Evolutionary conservation across 2,888 invertebrate species (phyloP), one percentile per base, ranked within the genome.

Genomic region (Proisotoma minuta): DNA sequence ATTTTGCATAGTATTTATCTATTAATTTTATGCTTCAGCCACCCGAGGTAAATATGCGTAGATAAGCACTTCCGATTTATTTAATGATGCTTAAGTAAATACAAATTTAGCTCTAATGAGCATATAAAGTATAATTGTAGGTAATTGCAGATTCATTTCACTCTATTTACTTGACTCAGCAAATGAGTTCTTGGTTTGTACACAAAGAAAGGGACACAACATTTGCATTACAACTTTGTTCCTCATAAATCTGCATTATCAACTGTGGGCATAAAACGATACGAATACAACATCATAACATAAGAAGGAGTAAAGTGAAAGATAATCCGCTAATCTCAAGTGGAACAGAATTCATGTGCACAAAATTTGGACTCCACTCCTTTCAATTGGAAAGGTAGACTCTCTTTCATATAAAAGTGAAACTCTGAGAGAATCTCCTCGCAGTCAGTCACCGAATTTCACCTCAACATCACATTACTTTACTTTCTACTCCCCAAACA

Each of bases 51-150:
- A n/a, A n/a, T n/a, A n/a, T n/a, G n/a, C 43, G 18, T 18, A 43
- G 20, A 43, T 43, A 43, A 43, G 43, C 5, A 43, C 20, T 18
- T 5, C 43, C 18, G 43, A 43, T n/a, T 43, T 43, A 20, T 43
- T 43, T 43, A 43, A 43, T 43, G 43, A 43, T 20, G 15, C 43
- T 43, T 43, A 20, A 43, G 43, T 20, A 43, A 18, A 43, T 20
- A 43, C 20, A n/a, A n/a, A n/a, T n/a, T n/a, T n/a, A n/a, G n/a
- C n/a, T n/a, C 43, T 43, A 43, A 43, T 43, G 43, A 43, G 43
- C 10, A n/a, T 43, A 43, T 43, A 43, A 43, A n/a, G n/a, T n/a
- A n/a, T n/a, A n/a, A 43, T 43, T 43, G 43, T n/a, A 43, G 43
- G 43, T 43, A 43, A 43, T 43, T 43, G 20, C 34, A 34, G 15